Percentiles rank a stretch among this genome's conserved stretches.
phyloP scores from a whole-genome alignment of 1,140 invertebrate species.

The Sinonovacula constricta region DNA sequence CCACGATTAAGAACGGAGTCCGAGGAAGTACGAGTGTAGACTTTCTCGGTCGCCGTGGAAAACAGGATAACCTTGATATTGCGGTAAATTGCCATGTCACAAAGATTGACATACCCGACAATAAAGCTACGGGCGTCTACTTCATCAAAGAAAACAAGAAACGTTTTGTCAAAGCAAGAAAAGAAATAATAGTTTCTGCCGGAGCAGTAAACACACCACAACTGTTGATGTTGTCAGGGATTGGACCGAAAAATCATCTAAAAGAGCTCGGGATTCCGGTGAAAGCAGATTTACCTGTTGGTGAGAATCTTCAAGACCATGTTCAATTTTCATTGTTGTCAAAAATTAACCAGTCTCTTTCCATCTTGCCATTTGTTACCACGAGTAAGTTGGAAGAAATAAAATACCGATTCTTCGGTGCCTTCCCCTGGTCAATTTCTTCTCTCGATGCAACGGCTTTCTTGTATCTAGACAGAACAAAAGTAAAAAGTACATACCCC shows the following conservation, averaged over 20 bases:
- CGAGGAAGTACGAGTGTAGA: not conserved
- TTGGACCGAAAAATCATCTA: too few species aligned
- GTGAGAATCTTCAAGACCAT: slow-evolving; percentile 3
- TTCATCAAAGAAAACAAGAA: too few species aligned
- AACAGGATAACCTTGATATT: slow-evolving; percentile 8
- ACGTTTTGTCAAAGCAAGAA: too few species aligned
- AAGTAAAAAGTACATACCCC: not conserved
- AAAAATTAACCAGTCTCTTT: not conserved
- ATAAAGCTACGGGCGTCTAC: slow-evolving; percentile 9
- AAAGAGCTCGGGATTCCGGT: slow-evolving; percentile 8
- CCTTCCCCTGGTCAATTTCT: not conserved
- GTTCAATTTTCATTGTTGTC: not conserved
- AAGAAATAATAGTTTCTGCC: slow-evolving; percentile 79
- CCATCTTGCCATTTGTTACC: not conserved
- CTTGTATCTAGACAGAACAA: not conserved
- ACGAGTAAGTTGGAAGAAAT: not conserved
- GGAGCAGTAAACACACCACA: too few species aligned
- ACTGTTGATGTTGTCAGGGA: too few species aligned
- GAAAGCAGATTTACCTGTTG: too few species aligned
- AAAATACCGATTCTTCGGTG: slow-evolving; percentile 4
- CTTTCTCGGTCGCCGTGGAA: not conserved
- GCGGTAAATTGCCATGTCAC: not conserved
- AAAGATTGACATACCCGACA: not conserved
- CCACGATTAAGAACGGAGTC: not conserved
- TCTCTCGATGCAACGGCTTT: slow-evolving; percentile 13